These are phyloP conservation scores for Scelioninae gen. 1 DNA, from an alignment of 2,888 invertebrate species.

Conservation along the genomic window DNA sequence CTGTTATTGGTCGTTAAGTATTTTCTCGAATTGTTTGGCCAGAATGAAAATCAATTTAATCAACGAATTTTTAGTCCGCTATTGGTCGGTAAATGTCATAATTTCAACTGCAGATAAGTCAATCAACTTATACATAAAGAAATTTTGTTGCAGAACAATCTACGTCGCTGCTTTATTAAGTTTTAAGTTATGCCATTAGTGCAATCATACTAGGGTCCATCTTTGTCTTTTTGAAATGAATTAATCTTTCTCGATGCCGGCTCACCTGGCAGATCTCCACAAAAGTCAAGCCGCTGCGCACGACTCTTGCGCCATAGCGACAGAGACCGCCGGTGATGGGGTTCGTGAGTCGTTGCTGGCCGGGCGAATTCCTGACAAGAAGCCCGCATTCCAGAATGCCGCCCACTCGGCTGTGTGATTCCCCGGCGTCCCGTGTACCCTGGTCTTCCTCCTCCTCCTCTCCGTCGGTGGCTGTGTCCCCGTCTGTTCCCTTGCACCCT, in stretches of 20 bases:
- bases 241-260: slow-evolving; percentile 8
- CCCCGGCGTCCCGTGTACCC: slow-evolving; percentile 77
- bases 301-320: slow-evolving; percentile 80
- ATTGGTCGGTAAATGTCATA: too few species aligned
- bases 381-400: slow-evolving; percentile 83
- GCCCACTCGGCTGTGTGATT: slow-evolving; percentile 84
- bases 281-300: slow-evolving; percentile 81
- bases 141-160: too few species aligned
- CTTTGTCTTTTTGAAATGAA: too few species aligned
- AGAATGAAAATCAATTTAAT: too few species aligned
- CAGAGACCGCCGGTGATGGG: slow-evolving; percentile 78
- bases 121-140: too few species aligned
- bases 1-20: too few species aligned
- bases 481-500: slow-evolving; percentile 70
- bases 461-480: slow-evolving; percentile 67
- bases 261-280: slow-evolving; percentile 83
- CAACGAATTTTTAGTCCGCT: too few species aligned
- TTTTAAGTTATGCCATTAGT: too few species aligned
- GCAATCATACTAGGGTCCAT: too few species aligned
- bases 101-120: too few species aligned
- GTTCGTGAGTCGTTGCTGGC: slow-evolving; percentile 74
- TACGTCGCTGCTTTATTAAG: too few species aligned
- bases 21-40: too few species aligned
- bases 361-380: slow-evolving; percentile 79
- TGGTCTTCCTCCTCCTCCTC: slow-evolving; percentile 72